Evolutionary conservation across 2,113 vertebrate genomes (phyloP), one percentile per base, ranked within the genome.

Genomic region (Mastomys natalensis): DNA sequence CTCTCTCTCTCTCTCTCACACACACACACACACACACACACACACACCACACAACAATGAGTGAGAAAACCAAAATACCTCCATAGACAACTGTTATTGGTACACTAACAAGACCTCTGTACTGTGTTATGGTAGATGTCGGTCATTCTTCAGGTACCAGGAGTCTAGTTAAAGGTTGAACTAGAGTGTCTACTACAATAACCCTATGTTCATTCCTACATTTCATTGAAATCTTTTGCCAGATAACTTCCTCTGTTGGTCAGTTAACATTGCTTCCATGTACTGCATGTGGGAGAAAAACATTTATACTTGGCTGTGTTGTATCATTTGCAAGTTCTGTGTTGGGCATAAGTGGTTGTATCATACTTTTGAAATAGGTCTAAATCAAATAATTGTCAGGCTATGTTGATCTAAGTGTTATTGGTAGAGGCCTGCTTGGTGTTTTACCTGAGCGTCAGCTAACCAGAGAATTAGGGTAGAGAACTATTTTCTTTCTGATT

Each of bases 291-390:
- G n/a, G n/a, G n/a, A n/a, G n/a, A n/a, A n/a, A n/a, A n/a, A n/a
- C n/a, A 37, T 70, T 70, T 55, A 64, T 45, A 81, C 60, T 80
- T 84, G 73, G 7, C 17, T 9, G 15, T 93, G 2, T 82, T 11
- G 64, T 66, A 31, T 70, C 84, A 94, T 72, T 13, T 88, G 43
- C 43, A 84, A 76, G 31, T 93, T 94, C 53, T 37, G 78, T n/a
- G 7, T 15, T 29, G 37, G 3, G 53, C 17, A 80, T 16, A 74
- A 53, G 2, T 29, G 34, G 40, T 58, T 73, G 58, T 11, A 64
- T 87, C 37, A 76, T 62, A 87, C 34, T 74, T 11, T 0, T 51
- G 45, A 89, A 87, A 7, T 7, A 64, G 2, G 26, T 68, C 26
- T 53, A 40, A 73, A 92, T 29, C 17, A 90, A 48, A 26, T 8